These are phyloP conservation scores for Caloenas nicobarica DNA, from an alignment of 2,113 vertebrate genomes.

Conservation along the genomic window DNA sequence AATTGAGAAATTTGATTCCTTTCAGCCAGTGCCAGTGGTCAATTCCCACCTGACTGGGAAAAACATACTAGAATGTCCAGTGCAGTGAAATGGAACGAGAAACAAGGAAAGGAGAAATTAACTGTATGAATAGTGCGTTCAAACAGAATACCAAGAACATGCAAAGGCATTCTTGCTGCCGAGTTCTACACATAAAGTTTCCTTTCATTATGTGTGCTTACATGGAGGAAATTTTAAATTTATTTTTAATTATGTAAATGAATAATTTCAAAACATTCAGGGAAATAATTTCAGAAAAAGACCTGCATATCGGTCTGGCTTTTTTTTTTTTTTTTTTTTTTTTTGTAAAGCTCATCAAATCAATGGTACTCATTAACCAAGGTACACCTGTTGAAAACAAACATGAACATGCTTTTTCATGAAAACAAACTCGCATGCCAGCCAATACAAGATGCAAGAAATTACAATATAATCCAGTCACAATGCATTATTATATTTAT, in stretches of 20 bases:
- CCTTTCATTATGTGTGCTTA: not conserved
- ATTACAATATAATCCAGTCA: not conserved
- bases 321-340: not conserved
- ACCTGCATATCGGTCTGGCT: not conserved
- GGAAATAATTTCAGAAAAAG: not conserved
- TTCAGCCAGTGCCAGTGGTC: not conserved
- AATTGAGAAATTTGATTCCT: conserved; percentile 34
- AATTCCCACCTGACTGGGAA: not conserved
- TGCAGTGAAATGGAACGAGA: conserved; percentile 7
- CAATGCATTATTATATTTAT: too few species aligned
- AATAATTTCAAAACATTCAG: not conserved
- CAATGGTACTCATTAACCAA: not conserved
- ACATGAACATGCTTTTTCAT: not conserved
- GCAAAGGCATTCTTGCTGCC: not conserved
- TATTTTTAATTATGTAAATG: too few species aligned
- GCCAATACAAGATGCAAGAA: not conserved
- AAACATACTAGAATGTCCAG: not conserved
- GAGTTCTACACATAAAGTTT: not conserved
- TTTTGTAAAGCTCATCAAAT: not conserved
- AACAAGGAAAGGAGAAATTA: not conserved
- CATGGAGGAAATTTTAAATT: not conserved
- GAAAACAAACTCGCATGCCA: not conserved
- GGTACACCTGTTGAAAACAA: not conserved
- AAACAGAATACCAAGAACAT: not conserved
- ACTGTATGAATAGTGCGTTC: not conserved